Evolutionary conservation across 2,797 vertebrate genomes (phyloP).

Genomic region (Borostomias antarcticus): DNA sequence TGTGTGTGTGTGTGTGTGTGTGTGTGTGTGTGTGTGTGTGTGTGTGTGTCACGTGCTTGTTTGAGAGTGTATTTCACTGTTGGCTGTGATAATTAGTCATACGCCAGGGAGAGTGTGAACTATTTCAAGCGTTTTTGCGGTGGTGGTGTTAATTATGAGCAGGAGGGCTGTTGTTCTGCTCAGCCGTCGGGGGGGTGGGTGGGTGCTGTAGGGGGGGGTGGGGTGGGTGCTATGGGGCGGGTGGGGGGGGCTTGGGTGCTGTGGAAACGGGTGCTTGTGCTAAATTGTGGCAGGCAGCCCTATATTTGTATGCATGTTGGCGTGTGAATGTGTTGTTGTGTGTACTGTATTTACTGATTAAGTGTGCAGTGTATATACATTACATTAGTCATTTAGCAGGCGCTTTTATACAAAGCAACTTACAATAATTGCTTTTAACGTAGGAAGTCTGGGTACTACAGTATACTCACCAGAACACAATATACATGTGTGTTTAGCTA

Average conservation of each 20-base stretch:
- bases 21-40: constrained; percentile 17
- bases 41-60: neutral
- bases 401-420: too few relatives aligned
- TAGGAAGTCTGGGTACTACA: neutral
- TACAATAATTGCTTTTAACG: too few relatives aligned
- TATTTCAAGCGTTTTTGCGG: constrained; percentile 55
- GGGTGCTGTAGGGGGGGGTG: neutral
- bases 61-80: constrained; percentile 9
- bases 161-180: constrained; percentile 8
- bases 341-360: neutral
- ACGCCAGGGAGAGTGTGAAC: constrained; percentile 55
- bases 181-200: neutral
- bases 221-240: neutral
- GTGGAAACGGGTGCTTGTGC: neutral
- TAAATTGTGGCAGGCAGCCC: neutral
- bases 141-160: constrained; percentile 48
- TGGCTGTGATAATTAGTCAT: constrained; percentile 63
- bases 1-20: constrained; percentile 5
- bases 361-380: too few relatives aligned
- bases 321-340: neutral
- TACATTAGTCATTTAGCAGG: too few relatives aligned
- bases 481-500: neutral
- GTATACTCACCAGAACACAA: neutral
- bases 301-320: neutral
- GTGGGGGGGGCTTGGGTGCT: neutral